Conservation (phyloP, 2,797 vertebrate species). For the Catamblyrhynchus diadema region DNA sequence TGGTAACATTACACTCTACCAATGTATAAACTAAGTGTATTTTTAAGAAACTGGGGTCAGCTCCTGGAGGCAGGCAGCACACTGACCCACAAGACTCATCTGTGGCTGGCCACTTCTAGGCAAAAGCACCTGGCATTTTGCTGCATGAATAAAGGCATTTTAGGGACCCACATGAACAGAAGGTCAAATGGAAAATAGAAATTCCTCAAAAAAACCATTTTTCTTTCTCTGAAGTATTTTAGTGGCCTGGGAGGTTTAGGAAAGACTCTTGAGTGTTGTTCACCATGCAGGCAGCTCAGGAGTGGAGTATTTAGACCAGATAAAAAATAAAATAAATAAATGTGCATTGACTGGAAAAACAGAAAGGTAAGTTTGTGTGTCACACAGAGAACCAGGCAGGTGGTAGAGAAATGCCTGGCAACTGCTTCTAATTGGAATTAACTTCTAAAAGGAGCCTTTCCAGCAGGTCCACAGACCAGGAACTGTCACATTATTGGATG, state of each 20-base stretch:
- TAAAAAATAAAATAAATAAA: neutral
- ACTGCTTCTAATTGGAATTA: neutral
- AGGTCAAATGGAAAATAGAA: neutral
- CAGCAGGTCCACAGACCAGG: neutral
- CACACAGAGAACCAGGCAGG: neutral
- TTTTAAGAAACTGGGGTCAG: neutral
- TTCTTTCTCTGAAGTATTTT: neutral
- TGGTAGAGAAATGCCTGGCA: neutral
- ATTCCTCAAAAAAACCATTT: neutral
- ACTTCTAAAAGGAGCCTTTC: neutral
- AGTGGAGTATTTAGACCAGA: neutral
- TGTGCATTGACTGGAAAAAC: neutral
- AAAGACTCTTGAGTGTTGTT: neutral
- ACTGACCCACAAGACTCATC: accelerated
- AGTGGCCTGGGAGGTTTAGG: accelerated
- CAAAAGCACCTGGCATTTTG: neutral
- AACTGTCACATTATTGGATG: neutral
- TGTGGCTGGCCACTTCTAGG: neutral
- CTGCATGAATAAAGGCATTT: neutral
- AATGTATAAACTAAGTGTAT: neutral
- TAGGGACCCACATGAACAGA: neutral
- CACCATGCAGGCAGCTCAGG: neutral
- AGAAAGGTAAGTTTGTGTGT: neutral
- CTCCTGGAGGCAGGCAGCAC: neutral
- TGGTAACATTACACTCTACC: neutral